Base-by-base conservation (phyloP, 1,140 invertebrate genomes). In the Bicyclus anynana region DNA sequence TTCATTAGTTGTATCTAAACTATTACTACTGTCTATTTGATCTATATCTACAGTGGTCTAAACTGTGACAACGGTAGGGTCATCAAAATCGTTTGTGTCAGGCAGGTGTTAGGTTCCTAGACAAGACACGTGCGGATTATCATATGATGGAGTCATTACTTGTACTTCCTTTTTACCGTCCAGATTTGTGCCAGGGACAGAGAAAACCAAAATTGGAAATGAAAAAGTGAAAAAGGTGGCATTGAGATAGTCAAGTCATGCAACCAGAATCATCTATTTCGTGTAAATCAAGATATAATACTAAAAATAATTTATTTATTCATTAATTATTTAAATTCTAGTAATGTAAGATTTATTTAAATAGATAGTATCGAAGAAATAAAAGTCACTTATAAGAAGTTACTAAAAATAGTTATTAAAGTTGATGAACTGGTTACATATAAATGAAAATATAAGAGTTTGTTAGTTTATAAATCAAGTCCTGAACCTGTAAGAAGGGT, bases 161-260 rank as follows among this genome's bases (percentile, higher is more conserved):
- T 87, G 84, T 87, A 87, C 84, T 87, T 87, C 84, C 84, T 87
- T 82, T 59, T 67, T 70, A 77, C 68, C 72, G 64, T 87, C 84
- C 84, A 49, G 77, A 69, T 67, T 71, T 65, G 81, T 87, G 84
- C 81, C 80, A 82, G 79, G 80, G 76, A 74, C 69, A 84, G 70
- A 82, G 27, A 33, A 33, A 78, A 59, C 67, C 16, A 18, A 80
- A 77, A 77, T 72, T 33, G 77, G 63, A 79, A 80, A 80, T 80
- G 59, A 81, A 79, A 76, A 84, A 74, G 63, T 74, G 70, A 71
- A 74, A 72, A 68, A 48, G 69, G 23, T 4, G 46, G 13, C 59
- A 56, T 23, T 47, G 37, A 51, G 26, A 44, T 44, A 44, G 38
- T 5, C 13, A 27, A 9, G 23, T 48, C 6, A 40, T 40, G 50